Percentiles rank a stretch among this genome's conserved stretches.
Evolutionary conservation across 2,113 vertebrate species (phyloP).

Genomic region (Ictidomys tridecemlineatus): DNA sequence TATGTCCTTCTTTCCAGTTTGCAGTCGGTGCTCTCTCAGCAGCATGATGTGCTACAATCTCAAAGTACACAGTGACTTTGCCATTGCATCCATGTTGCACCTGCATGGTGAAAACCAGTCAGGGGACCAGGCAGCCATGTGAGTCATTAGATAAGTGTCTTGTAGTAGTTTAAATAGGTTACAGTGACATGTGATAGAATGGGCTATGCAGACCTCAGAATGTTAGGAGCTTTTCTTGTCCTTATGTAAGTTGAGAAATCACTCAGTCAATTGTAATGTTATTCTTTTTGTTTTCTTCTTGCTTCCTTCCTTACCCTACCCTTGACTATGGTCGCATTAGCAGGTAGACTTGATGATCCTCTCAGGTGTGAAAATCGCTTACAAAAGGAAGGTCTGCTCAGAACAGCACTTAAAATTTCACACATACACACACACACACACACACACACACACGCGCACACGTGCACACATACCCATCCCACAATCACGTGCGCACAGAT

Average conservation of each 20-base stretch:
- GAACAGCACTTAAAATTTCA: not conserved
- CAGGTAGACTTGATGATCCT: not conserved
- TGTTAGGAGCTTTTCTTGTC: not conserved
- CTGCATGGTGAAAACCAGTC: not conserved
- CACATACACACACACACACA: not conserved
- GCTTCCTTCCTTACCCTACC: not conserved
- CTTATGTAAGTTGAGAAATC: not conserved
- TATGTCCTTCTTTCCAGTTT: slow-evolving; percentile 36
- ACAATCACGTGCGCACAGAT: not conserved
- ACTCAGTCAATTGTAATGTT: not conserved
- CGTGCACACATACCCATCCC: too few relatives aligned
- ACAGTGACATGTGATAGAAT: not conserved
- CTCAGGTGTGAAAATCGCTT: not conserved
- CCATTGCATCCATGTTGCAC: not conserved
- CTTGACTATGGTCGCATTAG: not conserved
- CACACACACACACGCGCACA: not conserved
- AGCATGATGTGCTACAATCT: not conserved
- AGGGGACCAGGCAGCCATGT: not conserved
- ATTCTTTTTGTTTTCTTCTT: not conserved
- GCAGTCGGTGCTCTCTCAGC: not conserved
- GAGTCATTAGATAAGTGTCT: not conserved
- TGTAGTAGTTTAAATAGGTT: not conserved
- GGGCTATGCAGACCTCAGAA: not conserved
- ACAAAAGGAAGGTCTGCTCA: not conserved
- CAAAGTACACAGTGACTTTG: not conserved